These are phyloP conservation scores for Cydia splendana DNA, from an alignment of 1,140 invertebrate species.

Conservation along the genomic window DNA sequence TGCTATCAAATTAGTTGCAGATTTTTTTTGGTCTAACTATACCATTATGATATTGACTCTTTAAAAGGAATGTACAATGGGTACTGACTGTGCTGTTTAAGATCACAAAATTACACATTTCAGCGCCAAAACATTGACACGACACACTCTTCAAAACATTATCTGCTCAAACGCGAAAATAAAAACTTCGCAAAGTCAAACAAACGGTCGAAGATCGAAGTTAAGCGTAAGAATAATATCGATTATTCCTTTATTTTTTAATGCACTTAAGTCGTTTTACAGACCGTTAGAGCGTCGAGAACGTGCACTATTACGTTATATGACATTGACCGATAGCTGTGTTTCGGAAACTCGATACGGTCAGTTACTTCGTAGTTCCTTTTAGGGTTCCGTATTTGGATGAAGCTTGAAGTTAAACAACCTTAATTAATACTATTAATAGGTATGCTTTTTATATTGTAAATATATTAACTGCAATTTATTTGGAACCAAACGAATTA, in stretches of 20 bases:
- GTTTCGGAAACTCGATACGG: conserved; percentile 16
- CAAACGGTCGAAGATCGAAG: background rate
- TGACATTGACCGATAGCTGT: conserved; percentile 16
- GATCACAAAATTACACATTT: background rate
- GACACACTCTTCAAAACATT: background rate
- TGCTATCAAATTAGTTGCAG: no score
- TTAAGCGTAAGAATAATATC: background rate
- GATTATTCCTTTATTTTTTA: background rate
- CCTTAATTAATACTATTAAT: no score
- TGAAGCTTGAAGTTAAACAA: no score
- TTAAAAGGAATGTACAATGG: no score
- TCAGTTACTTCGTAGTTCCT: background rate
- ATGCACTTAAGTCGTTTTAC: background rate
- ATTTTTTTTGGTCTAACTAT: no score
- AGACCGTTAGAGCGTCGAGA: background rate
- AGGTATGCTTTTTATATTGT: no score
- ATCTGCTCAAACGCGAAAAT: background rate
- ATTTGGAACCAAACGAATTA: no score
- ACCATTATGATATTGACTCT: no score
- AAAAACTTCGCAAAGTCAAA: background rate
- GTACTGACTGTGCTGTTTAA: background rate
- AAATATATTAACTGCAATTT: no score
- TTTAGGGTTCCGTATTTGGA: background rate
- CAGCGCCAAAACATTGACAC: background rate
- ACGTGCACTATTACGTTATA: background rate